These are phyloP conservation scores for Magallana gigas DNA, from an alignment of 1,140 invertebrate genomes.

Conservation along the genomic window DNA sequence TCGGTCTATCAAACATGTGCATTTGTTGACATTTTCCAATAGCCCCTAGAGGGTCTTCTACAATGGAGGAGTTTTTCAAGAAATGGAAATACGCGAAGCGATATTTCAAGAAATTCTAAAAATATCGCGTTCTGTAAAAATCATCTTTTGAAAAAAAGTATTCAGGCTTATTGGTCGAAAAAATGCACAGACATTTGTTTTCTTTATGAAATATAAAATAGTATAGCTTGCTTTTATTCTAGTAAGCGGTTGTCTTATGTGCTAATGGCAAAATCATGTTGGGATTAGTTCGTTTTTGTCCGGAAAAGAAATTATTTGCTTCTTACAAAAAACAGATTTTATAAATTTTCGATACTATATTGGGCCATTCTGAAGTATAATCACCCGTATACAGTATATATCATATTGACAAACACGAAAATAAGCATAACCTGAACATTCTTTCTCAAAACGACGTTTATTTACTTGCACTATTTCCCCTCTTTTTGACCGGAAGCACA, in stretches of 20 bases:
- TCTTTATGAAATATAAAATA: too few relatives aligned
- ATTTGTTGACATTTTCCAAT: conserved; percentile 70
- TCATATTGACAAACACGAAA: too few relatives aligned
- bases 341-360: too few relatives aligned
- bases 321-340: too few relatives aligned
- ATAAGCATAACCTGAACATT: too few relatives aligned
- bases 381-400: too few relatives aligned
- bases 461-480: not conserved
- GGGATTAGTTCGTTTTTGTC: not conserved
- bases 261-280: not conserved
- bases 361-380: too few relatives aligned
- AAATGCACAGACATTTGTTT: too few relatives aligned
- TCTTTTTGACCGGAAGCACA: conserved; percentile 13
- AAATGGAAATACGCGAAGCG: not conserved
- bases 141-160: too few relatives aligned
- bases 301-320: not conserved
- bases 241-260: not conserved
- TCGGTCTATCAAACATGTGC: conserved; percentile 59
- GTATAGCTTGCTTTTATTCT: too few relatives aligned
- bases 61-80: conserved; percentile 14
- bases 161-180: too few relatives aligned
- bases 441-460: too few relatives aligned
- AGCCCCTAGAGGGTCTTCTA: conserved; percentile 64
- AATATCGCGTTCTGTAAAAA: not conserved
- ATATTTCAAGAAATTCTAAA: not conserved